Evolutionary conservation across 2,797 vertebrate species (phyloP).

Genomic region (Macrochelys suwanniensis): DNA sequence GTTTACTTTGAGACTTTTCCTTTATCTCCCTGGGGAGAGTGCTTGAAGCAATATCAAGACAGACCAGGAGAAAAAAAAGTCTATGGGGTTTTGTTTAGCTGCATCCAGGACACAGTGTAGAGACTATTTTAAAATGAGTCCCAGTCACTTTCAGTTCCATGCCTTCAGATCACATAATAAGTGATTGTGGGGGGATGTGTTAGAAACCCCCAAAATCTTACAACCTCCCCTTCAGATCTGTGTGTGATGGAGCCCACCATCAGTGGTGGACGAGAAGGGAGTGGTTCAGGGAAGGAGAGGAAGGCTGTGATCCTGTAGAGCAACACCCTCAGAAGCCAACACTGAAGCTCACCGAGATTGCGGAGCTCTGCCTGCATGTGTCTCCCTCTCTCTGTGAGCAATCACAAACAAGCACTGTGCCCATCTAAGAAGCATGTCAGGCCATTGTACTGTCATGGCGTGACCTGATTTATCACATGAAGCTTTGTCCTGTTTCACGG

Average conservation of each 20-base stretch:
- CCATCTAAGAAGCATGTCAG: background rate
- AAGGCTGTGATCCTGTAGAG: background rate
- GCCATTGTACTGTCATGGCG: background rate
- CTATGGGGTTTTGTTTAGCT: background rate
- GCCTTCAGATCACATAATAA: background rate
- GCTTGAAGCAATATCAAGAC: constrained; percentile 41
- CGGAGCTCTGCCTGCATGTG: background rate
- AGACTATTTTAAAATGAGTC: background rate
- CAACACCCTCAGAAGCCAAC: background rate
- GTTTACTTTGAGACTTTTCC: constrained; percentile 46
- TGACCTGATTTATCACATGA: background rate
- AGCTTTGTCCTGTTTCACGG: background rate
- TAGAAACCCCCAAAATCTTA: background rate
- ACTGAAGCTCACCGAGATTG: background rate
- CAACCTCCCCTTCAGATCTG: background rate
- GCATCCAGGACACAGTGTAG: background rate
- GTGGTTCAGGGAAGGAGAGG: background rate
- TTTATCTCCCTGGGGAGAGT: background rate
- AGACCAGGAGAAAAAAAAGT: background rate
- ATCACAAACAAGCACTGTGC: background rate
- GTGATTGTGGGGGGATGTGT: background rate
- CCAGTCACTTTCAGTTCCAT: background rate
- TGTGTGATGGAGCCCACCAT: background rate
- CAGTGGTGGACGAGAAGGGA: rapidly evolving
- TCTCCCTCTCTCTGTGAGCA: background rate